A percentile compares a stretch with the other conserved stretches of the same genome.
phyloP scores from a whole-genome alignment of 2,797 vertebrate genomes.

The Heterohyrax brucei region DNA sequence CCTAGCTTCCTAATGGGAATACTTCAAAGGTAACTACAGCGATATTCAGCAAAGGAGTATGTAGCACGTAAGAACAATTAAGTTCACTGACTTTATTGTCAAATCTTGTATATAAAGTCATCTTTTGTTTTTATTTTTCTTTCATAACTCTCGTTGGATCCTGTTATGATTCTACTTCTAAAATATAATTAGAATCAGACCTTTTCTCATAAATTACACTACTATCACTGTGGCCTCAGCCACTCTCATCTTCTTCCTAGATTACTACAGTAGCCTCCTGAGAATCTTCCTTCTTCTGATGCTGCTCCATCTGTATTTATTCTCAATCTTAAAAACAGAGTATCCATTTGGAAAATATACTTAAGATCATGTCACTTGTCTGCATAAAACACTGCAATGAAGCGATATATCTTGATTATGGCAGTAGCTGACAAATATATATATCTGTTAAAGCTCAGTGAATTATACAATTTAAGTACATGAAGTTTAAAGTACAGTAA shows the following conservation, averaged over 20 bases:
- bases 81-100: too few relatives aligned
- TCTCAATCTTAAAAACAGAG: not conserved
- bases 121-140: conserved; percentile 24
- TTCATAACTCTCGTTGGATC: not conserved
- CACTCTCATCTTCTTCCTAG: not conserved
- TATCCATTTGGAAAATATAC: not conserved
- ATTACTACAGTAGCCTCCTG: not conserved
- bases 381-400: not conserved
- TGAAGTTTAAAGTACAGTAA: not conserved
- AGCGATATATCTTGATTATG: not conserved
- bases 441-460: not conserved
- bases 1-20: too few relatives aligned
- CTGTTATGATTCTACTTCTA: not conserved
- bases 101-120: not conserved
- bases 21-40: too few relatives aligned
- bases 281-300: not conserved
- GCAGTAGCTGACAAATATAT: not conserved
- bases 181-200: not conserved
- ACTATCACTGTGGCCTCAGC: not conserved
- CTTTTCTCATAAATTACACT: not conserved
- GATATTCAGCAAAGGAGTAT: too few relatives aligned
- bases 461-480: not conserved
- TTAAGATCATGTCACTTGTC: not conserved
- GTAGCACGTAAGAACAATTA: too few relatives aligned
- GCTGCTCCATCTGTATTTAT: not conserved